Conservation (phyloP, 2,888 invertebrate species). For the Aphidius colemani region DNA sequence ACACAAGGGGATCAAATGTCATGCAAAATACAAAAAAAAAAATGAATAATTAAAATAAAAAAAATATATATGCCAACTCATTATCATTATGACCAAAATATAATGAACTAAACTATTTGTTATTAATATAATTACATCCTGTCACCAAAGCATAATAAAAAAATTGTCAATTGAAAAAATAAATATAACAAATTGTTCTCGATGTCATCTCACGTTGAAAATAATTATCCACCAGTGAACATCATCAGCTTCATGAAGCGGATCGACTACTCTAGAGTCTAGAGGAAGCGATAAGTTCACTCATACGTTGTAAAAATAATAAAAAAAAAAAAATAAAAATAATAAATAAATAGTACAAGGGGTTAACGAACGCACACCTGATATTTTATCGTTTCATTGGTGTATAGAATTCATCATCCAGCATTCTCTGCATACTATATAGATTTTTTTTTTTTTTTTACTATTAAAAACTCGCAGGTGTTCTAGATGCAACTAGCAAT, state of each 20-base stretch:
- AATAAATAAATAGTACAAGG: neutral
- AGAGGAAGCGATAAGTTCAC: conserved; percentile 15
- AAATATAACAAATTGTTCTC: conserved; percentile 9
- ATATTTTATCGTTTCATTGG: conserved; percentile 7
- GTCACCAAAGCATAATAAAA: too few species aligned
- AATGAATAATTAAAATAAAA: too few species aligned
- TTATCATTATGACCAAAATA: too few species aligned
- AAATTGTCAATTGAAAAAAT: too few species aligned
- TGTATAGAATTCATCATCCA: neutral
- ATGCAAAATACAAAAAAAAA: too few species aligned
- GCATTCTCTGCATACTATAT: too few species aligned
- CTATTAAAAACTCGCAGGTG: too few species aligned
- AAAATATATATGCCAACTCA: too few species aligned
- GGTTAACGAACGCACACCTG: conserved; percentile 16
- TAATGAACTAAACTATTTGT: too few species aligned
- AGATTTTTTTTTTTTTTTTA: too few species aligned
- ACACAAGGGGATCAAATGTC: too few species aligned
- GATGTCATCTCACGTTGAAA: conserved; percentile 30
- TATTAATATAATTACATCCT: too few species aligned
- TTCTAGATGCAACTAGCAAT: neutral
- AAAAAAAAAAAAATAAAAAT: neutral
- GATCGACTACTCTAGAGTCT: conserved; percentile 4
- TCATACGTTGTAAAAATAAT: neutral
- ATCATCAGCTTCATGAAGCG: conserved; percentile 10
- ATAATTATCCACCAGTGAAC: conserved; percentile 17